Percentiles rank a stretch among this genome's conserved stretches.
phyloP scores from a whole-genome alignment of 2,113 vertebrate species.

The Oryzias celebensis region DNA sequence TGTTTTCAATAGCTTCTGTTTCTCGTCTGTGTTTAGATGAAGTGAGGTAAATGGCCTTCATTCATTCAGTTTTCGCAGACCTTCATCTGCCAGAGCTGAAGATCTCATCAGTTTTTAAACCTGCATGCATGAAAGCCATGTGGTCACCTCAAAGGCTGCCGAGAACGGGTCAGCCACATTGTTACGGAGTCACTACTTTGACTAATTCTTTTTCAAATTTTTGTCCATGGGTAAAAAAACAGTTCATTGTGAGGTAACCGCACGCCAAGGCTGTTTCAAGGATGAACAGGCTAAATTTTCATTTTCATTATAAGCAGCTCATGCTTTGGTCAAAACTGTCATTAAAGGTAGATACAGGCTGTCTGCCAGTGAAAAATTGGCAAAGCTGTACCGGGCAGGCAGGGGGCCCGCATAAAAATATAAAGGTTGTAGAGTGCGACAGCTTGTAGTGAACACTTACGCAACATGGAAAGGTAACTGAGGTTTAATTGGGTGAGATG shows the following conservation, averaged over 20 bases:
- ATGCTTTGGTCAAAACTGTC: not conserved
- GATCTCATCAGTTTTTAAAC: slow-evolving; percentile 23
- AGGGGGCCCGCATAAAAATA: no score
- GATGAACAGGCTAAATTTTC: slow-evolving; percentile 4
- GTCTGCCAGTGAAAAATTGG: not conserved
- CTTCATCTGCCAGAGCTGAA: slow-evolving; percentile 24
- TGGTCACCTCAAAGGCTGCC: slow-evolving; percentile 5
- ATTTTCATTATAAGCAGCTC: not conserved
- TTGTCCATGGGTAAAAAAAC: no score
- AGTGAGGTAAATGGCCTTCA: slow-evolving; percentile 38
- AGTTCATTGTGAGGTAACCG: not conserved
- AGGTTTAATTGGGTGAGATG: no score
- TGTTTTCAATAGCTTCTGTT: slow-evolving; percentile 14
- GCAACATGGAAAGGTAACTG: no score
- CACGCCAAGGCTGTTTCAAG: slow-evolving; percentile 2
- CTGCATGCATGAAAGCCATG: slow-evolving; percentile 20
- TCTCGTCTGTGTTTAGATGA: slow-evolving; percentile 26
- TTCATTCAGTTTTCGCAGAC: slow-evolving; percentile 37
- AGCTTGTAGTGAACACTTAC: no score
- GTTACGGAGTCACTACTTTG: slow-evolving; percentile 16
- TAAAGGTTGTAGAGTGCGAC: no score
- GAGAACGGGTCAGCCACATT: slow-evolving; percentile 15
- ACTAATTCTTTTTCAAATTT: not conserved
- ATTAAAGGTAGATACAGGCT: not conserved
- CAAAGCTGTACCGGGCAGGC: no score